Evolutionary conservation across 2,888 invertebrate genomes (phyloP).

Genomic region (Thumatha senex): DNA sequence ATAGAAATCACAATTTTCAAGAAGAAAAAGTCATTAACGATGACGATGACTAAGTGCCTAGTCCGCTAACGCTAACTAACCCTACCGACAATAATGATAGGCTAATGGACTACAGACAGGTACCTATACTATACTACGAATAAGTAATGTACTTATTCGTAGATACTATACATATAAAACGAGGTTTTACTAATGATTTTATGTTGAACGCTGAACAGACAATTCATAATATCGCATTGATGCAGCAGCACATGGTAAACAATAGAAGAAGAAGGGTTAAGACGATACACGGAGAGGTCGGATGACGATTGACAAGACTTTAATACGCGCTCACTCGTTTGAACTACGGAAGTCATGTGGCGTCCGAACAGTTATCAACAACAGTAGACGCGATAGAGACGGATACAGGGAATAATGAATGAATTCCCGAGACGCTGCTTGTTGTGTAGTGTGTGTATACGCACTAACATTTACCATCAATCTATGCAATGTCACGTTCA

Average conservation of each 20-base stretch:
- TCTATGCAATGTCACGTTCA: constrained; percentile 14
- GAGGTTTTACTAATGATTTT: constrained; percentile 34
- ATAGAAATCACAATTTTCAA: constrained; percentile 22
- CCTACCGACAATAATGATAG: too few relatives aligned
- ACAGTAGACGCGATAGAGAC: constrained; percentile 50
- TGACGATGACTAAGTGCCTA: constrained; percentile 25
- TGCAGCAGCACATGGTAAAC: constrained; percentile 38
- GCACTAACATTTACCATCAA: constrained; percentile 15
- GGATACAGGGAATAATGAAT: constrained; percentile 51
- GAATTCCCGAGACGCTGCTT: constrained; percentile 38
- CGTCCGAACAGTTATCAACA: constrained; percentile 44
- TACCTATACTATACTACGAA: too few relatives aligned
- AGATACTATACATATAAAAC: too few relatives aligned
- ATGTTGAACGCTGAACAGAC: constrained; percentile 33
- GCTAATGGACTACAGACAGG: constrained; percentile 14
- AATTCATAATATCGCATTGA: constrained; percentile 35
- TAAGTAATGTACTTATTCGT: too few relatives aligned
- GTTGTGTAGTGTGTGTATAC: constrained; percentile 8
- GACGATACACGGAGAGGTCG: constrained; percentile 44
- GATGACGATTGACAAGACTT: constrained; percentile 37
- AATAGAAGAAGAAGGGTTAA: constrained; percentile 44
- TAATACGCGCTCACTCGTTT: constrained; percentile 45
- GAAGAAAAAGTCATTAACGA: constrained; percentile 31
- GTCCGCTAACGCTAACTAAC: too few relatives aligned
- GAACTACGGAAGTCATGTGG: constrained; percentile 29